Conservation (phyloP, 2,888 invertebrate species). For the Dryobotodes eremita region DNA sequence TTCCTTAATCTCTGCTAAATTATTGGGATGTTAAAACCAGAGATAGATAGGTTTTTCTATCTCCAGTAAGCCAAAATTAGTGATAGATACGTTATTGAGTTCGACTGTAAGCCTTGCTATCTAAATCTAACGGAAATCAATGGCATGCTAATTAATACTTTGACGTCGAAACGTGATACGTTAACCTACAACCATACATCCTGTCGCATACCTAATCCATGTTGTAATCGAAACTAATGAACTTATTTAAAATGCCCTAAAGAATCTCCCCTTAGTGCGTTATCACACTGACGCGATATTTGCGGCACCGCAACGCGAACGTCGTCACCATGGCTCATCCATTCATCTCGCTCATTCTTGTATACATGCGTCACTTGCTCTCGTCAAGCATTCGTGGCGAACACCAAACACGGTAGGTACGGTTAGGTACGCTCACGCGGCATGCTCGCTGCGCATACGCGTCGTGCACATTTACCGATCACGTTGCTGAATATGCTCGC, state of each 20-base stretch:
- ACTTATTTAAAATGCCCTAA: not conserved
- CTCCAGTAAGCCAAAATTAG: too few species aligned
- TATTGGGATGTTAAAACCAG: too few species aligned
- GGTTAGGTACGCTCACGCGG: not conserved
- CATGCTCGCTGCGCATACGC: too few species aligned
- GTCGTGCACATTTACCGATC: not conserved
- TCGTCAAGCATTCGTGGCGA: not conserved
- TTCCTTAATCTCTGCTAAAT: too few species aligned
- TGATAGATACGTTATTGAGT: too few species aligned
- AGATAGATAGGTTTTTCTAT: too few species aligned
- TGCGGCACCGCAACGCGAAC: not conserved
- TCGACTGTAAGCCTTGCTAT: not conserved
- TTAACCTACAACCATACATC: not conserved
- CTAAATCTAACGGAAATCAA: not conserved
- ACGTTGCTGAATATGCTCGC: not conserved
- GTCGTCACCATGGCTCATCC: too few species aligned
- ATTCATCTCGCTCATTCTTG: not conserved
- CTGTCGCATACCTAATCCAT: not conserved
- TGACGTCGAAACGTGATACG: constrained; percentile 19
- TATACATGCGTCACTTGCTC: not conserved
- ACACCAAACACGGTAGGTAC: not conserved
- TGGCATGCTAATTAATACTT: not conserved
- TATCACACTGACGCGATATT: not conserved
- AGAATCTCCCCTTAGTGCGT: not conserved
- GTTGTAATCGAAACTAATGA: not conserved